Evolutionary conservation across 2,888 invertebrate species (phyloP), one percentile per base, ranked within the genome.

Genomic region (Euplagia quadripunctaria): DNA sequence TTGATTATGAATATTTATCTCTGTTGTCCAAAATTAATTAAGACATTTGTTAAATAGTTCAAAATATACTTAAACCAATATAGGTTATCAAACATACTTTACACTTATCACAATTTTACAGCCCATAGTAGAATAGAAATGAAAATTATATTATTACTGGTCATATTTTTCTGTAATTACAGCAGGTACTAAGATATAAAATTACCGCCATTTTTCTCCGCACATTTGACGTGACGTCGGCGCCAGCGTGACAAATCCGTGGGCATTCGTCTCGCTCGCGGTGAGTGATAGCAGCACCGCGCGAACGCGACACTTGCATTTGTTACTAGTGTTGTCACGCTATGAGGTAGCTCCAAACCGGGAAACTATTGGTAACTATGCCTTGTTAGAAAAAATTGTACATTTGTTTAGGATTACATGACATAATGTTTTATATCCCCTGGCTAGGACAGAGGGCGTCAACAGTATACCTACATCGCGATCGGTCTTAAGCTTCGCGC

Each of bases 211-310:
- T 79, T 80, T 82, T 85, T 77, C 79, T 77, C 73, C 20, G 77
- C 77, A 80, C 76, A 79, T 79, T 77, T 80, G 79, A 72, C 80
- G 78, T 79, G 79, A 77, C 76, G 79, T 77, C 76, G 77, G 78
- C 75, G 77, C 64, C 77, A 76, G 73, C 78, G 82, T 86, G 85
- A 88, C 84, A 86, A 85, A 90, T 88, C 77, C 82, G 73, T 78
- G 83, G 64, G 76, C 82, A 86, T 89, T 86, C 83, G 85, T 87
- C 85, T 81, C 80, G 76, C 79, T 81, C 78, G 84, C 80, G 76
- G 83, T 85, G 86, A 89, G 79, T 76, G 86, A 90, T 88, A 76
- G 85, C 77, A 79, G 82, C 84, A 82, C 83, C 83, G 80, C 78
- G 86, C 83, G 76, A 78, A 79, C 79, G 83, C 76, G 85, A 85